Conservation (phyloP, 2,888 invertebrate genomes). For the Corbicula japonica region DNA sequence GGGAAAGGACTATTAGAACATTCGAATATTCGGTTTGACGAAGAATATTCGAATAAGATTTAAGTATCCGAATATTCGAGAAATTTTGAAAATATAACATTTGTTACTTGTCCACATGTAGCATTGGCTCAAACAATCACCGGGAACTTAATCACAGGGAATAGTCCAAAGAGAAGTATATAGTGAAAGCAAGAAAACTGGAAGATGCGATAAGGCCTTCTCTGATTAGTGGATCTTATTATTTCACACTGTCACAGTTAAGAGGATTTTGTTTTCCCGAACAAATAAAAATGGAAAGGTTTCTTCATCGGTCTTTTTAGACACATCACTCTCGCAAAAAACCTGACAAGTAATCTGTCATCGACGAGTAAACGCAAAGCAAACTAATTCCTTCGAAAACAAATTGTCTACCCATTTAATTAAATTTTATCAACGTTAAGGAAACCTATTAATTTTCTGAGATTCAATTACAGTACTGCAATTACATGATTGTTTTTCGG, state of each 20-base stretch:
- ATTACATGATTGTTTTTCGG: constrained; percentile 22
- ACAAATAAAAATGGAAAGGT: constrained; percentile 26
- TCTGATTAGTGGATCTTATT: constrained; percentile 10
- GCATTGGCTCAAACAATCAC: too few relatives aligned
- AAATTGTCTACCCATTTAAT: constrained; percentile 43
- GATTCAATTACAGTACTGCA: constrained; percentile 32
- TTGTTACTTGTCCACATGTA: too few relatives aligned
- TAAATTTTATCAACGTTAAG: constrained; percentile 40
- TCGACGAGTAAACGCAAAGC: constrained; percentile 7
- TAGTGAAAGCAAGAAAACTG: too few relatives aligned
- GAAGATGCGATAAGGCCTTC: constrained; percentile 5
- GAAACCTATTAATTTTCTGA: constrained; percentile 33
- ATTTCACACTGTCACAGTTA: constrained; percentile 18
- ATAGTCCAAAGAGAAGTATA: too few relatives aligned
- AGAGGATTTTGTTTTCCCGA: constrained; percentile 23
- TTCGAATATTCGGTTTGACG: too few relatives aligned
- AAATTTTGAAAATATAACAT: too few relatives aligned
- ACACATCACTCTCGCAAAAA: constrained; percentile 16
- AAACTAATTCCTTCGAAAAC: constrained; percentile 33
- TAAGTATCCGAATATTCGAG: too few relatives aligned
- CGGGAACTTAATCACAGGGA: too few relatives aligned
- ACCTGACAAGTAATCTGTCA: constrained; percentile 25
- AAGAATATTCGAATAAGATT: too few relatives aligned
- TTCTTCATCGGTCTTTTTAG: neutral
- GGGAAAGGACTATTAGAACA: too few relatives aligned